Evolutionary conservation across 2,797 vertebrate species (phyloP), one percentile per base, ranked within the genome.

Genomic region (Paramormyrops hopkinsi): DNA sequence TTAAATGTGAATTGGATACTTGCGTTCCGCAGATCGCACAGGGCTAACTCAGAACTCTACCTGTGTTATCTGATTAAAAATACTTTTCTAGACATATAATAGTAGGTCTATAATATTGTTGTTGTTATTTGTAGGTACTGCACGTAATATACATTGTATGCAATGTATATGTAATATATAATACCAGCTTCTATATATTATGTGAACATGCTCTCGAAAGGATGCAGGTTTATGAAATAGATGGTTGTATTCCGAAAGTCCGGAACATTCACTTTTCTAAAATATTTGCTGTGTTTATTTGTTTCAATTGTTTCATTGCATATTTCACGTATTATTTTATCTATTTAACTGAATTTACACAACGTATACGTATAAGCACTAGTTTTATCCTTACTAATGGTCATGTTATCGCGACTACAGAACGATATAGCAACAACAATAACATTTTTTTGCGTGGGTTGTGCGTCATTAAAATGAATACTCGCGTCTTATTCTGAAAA

Each of bases 1-100:
- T 79, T 89, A 87, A 50, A 91, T 92, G 86, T 88, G 88, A 86
- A 90, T 37, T 87, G 87, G 85, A 56, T 46, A 82, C 87, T 76
- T 90, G 82, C 86, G 90, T 91, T 86, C 89, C 90, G 85, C 46
- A 86, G 85, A 86, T 48, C 48, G n/a, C 79, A 83, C 54, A 56
- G 82, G 88, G 54, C 22, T 82, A 48, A 44, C 56, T 51, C 54
- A 29, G 44, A 25, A 51, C 44, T 54, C 41, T 25, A 50, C 12
- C 54, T n/a, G 8, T 65, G 56, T 85, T 51, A 84, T 25, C 25
- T 44, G 73, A 83, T 44, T 62, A 89, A 22, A 69, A 83, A 89
- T 37, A 22, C 53, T 59, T 53, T 48, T 62, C 37, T 44, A 51
- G 29, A 82, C 19, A 51, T 51, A 84, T 25, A 22, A 51, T 29